Conservation (phyloP, 2,113 vertebrate genomes). For the Anser cygnoides region DNA sequence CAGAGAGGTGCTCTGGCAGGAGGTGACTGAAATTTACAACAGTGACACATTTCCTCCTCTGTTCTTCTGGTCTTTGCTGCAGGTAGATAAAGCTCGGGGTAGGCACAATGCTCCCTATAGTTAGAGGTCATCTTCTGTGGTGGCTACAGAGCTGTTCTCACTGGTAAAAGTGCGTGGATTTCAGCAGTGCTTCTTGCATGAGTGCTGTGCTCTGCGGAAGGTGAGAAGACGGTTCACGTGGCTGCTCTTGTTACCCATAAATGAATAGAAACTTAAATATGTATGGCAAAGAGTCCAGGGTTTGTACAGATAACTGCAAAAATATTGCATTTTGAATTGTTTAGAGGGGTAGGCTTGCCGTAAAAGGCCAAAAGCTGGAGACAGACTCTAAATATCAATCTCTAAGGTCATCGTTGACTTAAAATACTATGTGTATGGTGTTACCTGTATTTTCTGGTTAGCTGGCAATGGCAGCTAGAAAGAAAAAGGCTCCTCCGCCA, state of each 20-base stretch:
- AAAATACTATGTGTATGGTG: not conserved
- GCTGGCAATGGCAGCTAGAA: not conserved
- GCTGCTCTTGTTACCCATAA: rapidly evolving
- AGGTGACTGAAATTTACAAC: rapidly evolving
- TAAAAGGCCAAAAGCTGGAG: not conserved
- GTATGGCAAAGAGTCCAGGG: rapidly evolving
- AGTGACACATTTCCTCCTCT: rapidly evolving
- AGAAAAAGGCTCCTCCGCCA: not conserved
- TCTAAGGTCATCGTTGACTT: not conserved
- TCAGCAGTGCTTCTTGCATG: rapidly evolving
- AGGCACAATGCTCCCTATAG: rapidly evolving
- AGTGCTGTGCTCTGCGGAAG: not conserved
- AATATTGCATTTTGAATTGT: not conserved
- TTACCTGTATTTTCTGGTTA: not conserved
- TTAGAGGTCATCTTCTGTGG: not conserved
- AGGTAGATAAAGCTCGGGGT: rapidly evolving
- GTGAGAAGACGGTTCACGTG: not conserved
- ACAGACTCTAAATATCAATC: rapidly evolving
- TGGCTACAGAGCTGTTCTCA: rapidly evolving
- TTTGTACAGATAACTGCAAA: not conserved
- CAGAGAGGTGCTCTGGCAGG: not conserved
- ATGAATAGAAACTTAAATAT: not conserved
- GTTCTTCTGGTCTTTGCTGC: not conserved
- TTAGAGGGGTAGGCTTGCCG: not conserved
- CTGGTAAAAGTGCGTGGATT: rapidly evolving